Percentiles rank a stretch among this genome's conserved stretches.
Conservation (phyloP, 2,113 vertebrate species). For the Origma solitaria region DNA sequence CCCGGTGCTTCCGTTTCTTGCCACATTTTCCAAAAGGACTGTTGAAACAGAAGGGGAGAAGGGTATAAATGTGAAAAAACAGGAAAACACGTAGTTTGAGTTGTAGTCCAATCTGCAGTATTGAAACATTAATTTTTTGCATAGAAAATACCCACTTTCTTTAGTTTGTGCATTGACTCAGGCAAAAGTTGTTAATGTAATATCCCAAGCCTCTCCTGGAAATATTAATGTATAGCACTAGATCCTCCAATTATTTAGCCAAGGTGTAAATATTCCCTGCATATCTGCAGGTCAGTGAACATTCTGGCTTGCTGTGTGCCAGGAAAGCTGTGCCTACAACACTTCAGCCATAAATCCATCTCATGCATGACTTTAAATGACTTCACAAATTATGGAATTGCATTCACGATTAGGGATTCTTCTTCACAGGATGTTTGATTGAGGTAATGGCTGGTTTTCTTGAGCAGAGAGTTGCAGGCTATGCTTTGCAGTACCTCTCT, state of each 20-base stretch:
- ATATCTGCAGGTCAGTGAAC: background rate
- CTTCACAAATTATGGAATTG: background rate
- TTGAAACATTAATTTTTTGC: background rate
- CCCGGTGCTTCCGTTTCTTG: slow-evolving; percentile 43
- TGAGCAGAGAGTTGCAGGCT: background rate
- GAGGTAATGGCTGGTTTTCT: background rate
- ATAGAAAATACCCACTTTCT: background rate
- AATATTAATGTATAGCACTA: background rate
- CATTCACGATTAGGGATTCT: background rate
- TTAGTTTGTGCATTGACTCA: background rate
- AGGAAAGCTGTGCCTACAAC: background rate
- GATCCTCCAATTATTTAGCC: background rate
- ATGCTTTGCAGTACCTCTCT: background rate
- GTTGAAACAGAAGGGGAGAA: background rate
- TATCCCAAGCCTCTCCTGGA: background rate
- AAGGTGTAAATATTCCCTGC: background rate
- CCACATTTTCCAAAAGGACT: background rate
- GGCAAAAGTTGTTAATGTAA: background rate
- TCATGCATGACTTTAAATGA: background rate
- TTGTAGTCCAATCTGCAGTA: background rate
- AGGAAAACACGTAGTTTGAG: background rate
- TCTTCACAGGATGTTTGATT: background rate
- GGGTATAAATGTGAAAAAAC: background rate
- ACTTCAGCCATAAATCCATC: background rate
- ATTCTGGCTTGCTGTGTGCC: background rate